phyloP scores from a whole-genome alignment of 1,140 invertebrate species.

The Papilio helenus region DNA sequence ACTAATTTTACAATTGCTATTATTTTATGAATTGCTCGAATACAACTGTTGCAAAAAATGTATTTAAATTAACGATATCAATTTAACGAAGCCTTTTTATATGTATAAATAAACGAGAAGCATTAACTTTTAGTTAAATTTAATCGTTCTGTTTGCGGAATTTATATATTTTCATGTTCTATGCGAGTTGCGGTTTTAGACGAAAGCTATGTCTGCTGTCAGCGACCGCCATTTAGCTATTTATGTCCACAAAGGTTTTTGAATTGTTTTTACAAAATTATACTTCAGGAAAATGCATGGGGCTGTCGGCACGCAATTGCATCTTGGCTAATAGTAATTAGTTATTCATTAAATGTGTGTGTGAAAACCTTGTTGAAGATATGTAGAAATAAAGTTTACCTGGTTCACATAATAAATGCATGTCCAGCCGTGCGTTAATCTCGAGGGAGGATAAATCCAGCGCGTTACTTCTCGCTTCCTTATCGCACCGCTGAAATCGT shows the following conservation, averaged over 20 bases:
- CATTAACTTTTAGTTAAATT: neutral
- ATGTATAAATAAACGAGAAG: neutral
- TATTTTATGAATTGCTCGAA: neutral
- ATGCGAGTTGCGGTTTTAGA: conserved; percentile 27
- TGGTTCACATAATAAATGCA: conserved; percentile 29
- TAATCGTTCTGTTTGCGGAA: neutral
- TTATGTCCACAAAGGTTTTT: neutral
- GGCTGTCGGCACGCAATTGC: neutral
- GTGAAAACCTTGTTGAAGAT: too few species aligned
- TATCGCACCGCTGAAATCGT: conserved; percentile 81
- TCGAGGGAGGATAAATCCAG: conserved; percentile 68
- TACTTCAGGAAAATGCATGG: neutral
- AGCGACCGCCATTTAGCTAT: neutral
- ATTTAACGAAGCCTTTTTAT: neutral
- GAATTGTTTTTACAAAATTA: neutral
- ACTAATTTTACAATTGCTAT: neutral
- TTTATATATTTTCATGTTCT: conserved; percentile 17
- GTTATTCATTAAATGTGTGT: too few species aligned
- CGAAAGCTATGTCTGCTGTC: conserved; percentile 14
- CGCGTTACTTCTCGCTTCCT: conserved; percentile 77
- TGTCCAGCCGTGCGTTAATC: conserved; percentile 74
- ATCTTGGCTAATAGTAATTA: neutral
- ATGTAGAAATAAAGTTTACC: conserved; percentile 3
- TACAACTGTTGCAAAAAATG: neutral
- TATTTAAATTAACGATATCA: neutral